Evolutionary conservation across 2,888 invertebrate genomes (phyloP), one percentile per base, ranked within the genome.

Genomic region (Calameuta idolon): DNA sequence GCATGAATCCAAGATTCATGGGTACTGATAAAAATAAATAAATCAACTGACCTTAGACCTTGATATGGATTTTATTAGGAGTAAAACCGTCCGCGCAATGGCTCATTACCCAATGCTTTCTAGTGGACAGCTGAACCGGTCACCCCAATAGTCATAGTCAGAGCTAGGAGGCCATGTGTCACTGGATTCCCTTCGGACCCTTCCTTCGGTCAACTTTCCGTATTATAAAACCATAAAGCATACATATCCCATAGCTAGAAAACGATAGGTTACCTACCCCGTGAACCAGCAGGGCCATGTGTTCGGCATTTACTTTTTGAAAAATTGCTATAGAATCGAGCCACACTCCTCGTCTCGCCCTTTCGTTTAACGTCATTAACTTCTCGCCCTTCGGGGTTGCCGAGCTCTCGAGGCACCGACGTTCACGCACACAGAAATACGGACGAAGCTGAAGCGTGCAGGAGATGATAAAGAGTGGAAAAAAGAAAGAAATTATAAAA

Each of bases 201-300:
- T 79, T 77, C 55, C 73, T 69, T 78, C 82, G 89, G 87, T 86
- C 88, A 87, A 89, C 87, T 89, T 87, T 87, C 85, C 88, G 85
- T 85, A 90, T 90, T 90, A 90, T 90, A 90, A 90, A 90, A 90
- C 90, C 89, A 90, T 90, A 90, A 90, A 90, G 84, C 85, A 86
- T 78, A 82, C 33, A 34, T 34, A 34, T 31, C 71, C 71, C 71
- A 71, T 71, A 71, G 71, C 34, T 34, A 31, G 71, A 71, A 31
- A 34, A 34, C 69, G 71, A 34, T 31, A 34, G 34, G 71, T 31
- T 34, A 34, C 12, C 33, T 71, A 71, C 71, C 71, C 71, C 71
- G 71, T 71, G 71, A 34, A 77, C 79, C 76, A 78, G 33, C 73
- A 75, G 76, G 79, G 84, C 83, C 85, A 85, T 85, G 85, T 85